Conservation (phyloP, 2,797 vertebrate species). For the Heterohyrax brucei region DNA sequence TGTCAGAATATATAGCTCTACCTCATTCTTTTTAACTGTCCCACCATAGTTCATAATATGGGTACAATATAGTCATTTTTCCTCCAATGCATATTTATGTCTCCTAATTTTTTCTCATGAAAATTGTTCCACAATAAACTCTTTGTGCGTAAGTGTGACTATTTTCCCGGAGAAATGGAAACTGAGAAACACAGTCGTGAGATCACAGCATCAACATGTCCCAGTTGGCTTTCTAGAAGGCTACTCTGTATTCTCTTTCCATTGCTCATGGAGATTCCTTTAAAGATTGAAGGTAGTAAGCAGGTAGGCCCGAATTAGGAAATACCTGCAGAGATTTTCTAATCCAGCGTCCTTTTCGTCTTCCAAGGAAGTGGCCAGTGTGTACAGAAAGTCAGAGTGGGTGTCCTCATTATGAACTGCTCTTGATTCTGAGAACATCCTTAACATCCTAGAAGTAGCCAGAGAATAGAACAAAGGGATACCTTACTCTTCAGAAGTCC, state of each 20-base stretch:
- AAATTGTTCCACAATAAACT: neutral
- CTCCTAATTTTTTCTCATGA: neutral
- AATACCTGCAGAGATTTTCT: neutral
- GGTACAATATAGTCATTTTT: neutral
- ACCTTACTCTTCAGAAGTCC: neutral
- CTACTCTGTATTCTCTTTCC: neutral
- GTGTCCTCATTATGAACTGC: neutral
- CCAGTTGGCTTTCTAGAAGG: neutral
- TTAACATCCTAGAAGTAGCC: neutral
- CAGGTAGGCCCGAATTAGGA: neutral
- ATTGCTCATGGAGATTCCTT: neutral
- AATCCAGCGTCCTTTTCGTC: neutral
- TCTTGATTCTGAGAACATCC: neutral
- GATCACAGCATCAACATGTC: neutral
- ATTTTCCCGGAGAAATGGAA: conserved; percentile 18
- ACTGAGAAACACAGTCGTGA: neutral
- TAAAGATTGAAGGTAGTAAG: neutral
- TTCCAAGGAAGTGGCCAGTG: neutral
- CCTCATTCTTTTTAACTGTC: neutral
- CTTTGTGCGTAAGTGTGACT: neutral
- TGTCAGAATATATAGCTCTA: neutral
- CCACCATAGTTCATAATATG: neutral
- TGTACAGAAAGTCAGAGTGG: neutral
- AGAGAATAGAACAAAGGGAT: neutral
- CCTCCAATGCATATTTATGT: neutral